Evolutionary conservation across 2,888 invertebrate species (phyloP), one percentile per base, ranked within the genome.

Genomic region (Fragum sueziense): DNA sequence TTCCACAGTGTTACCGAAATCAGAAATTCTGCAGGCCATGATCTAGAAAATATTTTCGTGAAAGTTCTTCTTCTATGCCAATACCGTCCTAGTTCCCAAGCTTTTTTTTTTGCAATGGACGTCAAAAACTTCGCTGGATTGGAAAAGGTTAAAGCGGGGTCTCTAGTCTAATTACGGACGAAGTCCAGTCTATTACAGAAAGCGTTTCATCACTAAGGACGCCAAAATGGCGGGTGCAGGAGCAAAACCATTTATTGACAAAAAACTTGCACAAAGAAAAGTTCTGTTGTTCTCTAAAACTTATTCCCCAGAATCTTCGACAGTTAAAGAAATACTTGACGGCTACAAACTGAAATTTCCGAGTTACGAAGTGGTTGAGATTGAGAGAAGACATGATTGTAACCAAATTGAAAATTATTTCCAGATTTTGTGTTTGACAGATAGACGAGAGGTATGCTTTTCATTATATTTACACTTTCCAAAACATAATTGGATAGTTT

Each of bases 331-430:
- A 7, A 83, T 90, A 29, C 71, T 91, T 41, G 84, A 84, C 7
- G 82, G 83, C 33, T 91, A 88, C 76, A 84, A 88, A 25, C 74
- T 91, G 62, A 68, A 75, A 20, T 86, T 80, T n/a, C 76, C 82
- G 6, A 80, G 73, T 6, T 91, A 87, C 70, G 91, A 92, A 87
- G 86, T 88, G 7, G 89, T 90, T 17, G 91, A 92, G 80, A 92
- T 93, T 17, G 93, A 92, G 76, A 82, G 82, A 37, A 79, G 93
- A 51, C 92, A 92, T 70, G 93, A 93, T 75, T 90, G 90, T 67
- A 86, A 87, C 1, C 90, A 92, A 77, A 91, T 93, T 33, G 92
- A 93, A 85, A 90, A 91, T 70, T 92, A 93, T 81, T 90, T 93
- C 80, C 90, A 91, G 81, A 87, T 90, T 65, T 73, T 92, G 27